Conservation (phyloP, 2,113 vertebrate genomes). For the Scortum barcoo region DNA sequence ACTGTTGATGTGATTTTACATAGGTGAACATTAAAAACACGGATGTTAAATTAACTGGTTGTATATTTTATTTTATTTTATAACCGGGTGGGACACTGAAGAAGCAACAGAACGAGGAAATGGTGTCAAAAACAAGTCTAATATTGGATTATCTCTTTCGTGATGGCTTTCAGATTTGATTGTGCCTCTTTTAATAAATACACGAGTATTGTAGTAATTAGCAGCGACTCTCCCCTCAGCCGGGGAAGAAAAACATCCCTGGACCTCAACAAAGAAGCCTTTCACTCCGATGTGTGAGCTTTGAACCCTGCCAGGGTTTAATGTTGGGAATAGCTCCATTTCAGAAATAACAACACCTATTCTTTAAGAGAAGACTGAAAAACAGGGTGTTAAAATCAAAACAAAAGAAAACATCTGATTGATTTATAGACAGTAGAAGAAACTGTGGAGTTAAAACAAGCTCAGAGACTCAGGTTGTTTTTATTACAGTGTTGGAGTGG, state of each 20-base stretch:
- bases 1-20: no score
- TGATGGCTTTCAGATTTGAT: not conserved
- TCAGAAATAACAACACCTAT: no score
- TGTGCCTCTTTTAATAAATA: not conserved
- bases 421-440: not conserved
- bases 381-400: not conserved
- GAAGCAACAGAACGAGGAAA: not conserved
- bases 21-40: no score
- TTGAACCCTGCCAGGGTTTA: not conserved
- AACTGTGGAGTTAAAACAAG: not conserved
- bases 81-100: not conserved
- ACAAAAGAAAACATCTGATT: not conserved
- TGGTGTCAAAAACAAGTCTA: not conserved
- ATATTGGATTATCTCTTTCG: not conserved
- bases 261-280: slow-evolving; percentile 47
- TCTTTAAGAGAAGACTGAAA: no score
- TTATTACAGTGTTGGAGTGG: not conserved
- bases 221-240: not conserved
- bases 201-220: not conserved
- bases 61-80: not conserved
- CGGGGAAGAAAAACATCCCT: not conserved
- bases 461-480: not conserved
- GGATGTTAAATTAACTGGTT: not conserved
- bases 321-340: no score
- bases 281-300: slow-evolving; percentile 52